phyloP scores from a whole-genome alignment of 2,113 vertebrate genomes.

The Bubalus kerabau region DNA sequence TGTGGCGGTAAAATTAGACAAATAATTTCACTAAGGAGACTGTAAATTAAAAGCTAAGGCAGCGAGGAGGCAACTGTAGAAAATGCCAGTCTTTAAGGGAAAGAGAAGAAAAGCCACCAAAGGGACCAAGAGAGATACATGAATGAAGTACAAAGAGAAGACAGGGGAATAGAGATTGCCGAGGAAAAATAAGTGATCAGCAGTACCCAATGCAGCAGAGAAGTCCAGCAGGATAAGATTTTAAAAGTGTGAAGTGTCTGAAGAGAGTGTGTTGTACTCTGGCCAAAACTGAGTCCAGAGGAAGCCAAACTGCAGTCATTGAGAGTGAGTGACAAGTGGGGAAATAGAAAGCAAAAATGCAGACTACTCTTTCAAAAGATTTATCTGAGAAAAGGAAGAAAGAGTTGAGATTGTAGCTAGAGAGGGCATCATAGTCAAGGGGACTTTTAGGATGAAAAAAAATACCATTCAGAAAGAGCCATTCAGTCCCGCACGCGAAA shows the following conservation, averaged over 20 bases:
- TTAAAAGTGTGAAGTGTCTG: neutral
- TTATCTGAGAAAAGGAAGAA: neutral
- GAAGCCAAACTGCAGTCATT: neutral
- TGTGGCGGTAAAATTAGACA: neutral
- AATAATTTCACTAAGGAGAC: neutral
- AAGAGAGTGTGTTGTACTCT: rapidly evolving
- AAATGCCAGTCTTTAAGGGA: neutral
- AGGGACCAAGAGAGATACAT: neutral
- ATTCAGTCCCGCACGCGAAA: neutral
- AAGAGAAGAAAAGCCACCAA: neutral
- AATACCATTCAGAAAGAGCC: neutral
- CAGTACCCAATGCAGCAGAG: neutral
- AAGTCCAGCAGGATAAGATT: neutral
- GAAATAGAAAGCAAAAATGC: neutral
- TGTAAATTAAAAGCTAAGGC: neutral
- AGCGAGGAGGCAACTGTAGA: neutral
- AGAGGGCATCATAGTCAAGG: neutral
- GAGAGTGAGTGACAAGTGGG: neutral
- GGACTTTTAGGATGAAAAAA: neutral
- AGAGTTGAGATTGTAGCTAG: neutral
- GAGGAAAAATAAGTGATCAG: neutral
- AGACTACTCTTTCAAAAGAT: neutral
- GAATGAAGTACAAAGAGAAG: neutral
- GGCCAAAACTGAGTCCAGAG: neutral
- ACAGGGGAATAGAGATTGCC: neutral